phyloP scores from a whole-genome alignment of 2,113 vertebrate species.

The Coracopsis vasa region DNA sequence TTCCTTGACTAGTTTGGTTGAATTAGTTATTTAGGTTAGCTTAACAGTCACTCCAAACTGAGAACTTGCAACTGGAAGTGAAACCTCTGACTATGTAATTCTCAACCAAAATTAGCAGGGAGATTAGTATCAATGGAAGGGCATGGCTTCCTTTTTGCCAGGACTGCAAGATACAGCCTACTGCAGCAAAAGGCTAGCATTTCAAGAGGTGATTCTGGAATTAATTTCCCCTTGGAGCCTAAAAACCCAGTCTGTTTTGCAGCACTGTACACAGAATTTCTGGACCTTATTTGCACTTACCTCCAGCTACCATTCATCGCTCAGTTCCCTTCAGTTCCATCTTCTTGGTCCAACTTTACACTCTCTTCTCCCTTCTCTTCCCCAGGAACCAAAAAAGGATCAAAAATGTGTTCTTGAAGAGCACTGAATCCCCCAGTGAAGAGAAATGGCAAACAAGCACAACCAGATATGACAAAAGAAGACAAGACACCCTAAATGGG shows the following conservation, averaged over 20 bases:
- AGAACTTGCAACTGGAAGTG: not conserved
- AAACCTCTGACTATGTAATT: not conserved
- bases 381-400: not conserved
- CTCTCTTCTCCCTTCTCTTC: not conserved
- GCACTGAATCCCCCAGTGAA: not conserved
- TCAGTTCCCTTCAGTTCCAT: fast-evolving
- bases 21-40: not conserved
- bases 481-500: not conserved
- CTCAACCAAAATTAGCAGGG: not conserved
- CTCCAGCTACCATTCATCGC: not conserved
- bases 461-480: not conserved
- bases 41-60: not conserved
- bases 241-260: not conserved
- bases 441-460: not conserved
- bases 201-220: not conserved
- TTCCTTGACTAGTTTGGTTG: not conserved
- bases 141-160: not conserved
- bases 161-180: not conserved
- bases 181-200: not conserved
- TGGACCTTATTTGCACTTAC: not conserved
- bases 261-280: not conserved
- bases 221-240: not conserved
- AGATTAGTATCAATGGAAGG: not conserved
- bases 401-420: not conserved
- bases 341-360: not conserved